Conservation (phyloP, 1,140 invertebrate genomes). For the Neotoxoptera formosana region DNA sequence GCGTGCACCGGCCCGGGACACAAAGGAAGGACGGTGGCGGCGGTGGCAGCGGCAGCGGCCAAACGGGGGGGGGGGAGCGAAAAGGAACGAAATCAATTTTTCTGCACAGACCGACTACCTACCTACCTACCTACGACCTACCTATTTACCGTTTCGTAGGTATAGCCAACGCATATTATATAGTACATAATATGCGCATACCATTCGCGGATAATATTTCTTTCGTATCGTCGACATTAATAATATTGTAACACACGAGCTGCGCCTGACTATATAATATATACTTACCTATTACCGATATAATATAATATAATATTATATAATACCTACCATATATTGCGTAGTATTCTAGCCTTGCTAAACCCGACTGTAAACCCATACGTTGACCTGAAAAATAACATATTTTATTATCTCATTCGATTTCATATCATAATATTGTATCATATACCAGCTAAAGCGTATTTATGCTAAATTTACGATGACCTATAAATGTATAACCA, state of each 20-base stretch:
- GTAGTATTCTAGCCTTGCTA: not conserved
- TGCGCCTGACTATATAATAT: not conserved
- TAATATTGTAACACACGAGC: not conserved
- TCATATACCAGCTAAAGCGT: no score
- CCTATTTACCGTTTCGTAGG: not conserved
- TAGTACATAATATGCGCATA: not conserved
- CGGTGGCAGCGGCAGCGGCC: no score
- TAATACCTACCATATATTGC: not conserved
- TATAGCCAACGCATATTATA: not conserved
- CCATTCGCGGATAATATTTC: not conserved
- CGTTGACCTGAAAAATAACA: no score
- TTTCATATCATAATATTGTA: no score
- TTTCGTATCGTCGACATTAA: not conserved
- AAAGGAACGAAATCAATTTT: slow-evolving; percentile 16
- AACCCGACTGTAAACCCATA: no score
- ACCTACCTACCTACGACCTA: no score
- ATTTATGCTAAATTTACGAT: no score
- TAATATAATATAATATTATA: not conserved
- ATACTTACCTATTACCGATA: not conserved
- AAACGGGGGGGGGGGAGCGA: not conserved
- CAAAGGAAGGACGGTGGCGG: not conserved
- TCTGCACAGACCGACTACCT: not conserved
- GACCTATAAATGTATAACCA: no score
- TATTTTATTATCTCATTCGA: no score
- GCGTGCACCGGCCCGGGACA: not conserved